These are phyloP conservation scores for Eulimnadia texana DNA, from an alignment of 1,140 invertebrate species.

Conservation along the genomic window DNA sequence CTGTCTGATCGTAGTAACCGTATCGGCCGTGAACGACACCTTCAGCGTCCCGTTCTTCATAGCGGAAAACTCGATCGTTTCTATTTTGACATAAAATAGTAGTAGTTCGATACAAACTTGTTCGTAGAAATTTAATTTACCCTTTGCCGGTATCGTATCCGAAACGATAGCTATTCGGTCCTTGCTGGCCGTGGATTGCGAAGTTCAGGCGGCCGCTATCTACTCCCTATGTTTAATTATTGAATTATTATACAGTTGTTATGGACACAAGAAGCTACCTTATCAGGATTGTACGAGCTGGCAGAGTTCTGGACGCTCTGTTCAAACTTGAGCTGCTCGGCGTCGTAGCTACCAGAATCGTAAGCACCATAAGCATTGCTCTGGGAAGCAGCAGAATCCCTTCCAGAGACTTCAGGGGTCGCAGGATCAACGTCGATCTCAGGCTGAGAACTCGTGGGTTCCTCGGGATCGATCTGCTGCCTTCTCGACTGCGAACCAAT, in stretches of 20 bases:
- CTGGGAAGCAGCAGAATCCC: too few relatives aligned
- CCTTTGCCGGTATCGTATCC: slow-evolving; percentile 73
- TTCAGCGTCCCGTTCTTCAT: slow-evolving; percentile 58
- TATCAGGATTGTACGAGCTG: background rate
- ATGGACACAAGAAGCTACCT: background rate
- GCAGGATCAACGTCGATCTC: too few relatives aligned
- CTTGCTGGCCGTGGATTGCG: slow-evolving; percentile 48
- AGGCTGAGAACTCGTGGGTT: too few relatives aligned
- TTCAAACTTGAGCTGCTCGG: slow-evolving; percentile 11
- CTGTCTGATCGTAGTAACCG: slow-evolving; percentile 60
- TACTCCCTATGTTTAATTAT: background rate
- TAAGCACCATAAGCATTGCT: slow-evolving; percentile 15
- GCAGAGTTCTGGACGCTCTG: slow-evolving; percentile 10
- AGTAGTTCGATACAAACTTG: background rate
- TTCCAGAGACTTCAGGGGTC: too few relatives aligned
- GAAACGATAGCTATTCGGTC: slow-evolving; percentile 69
- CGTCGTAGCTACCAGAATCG: slow-evolving; percentile 13
- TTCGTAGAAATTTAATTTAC: slow-evolving; percentile 34
- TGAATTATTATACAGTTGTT: background rate
- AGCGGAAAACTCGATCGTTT: slow-evolving; percentile 62
- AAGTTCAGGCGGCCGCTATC: slow-evolving; percentile 13
- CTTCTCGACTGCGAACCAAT: too few relatives aligned
- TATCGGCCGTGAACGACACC: slow-evolving; percentile 67
- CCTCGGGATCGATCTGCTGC: too few relatives aligned
- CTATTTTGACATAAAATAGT: slow-evolving; percentile 30